phyloP scores from a whole-genome alignment of 2,888 invertebrate species.

The Dynastes maya region DNA sequence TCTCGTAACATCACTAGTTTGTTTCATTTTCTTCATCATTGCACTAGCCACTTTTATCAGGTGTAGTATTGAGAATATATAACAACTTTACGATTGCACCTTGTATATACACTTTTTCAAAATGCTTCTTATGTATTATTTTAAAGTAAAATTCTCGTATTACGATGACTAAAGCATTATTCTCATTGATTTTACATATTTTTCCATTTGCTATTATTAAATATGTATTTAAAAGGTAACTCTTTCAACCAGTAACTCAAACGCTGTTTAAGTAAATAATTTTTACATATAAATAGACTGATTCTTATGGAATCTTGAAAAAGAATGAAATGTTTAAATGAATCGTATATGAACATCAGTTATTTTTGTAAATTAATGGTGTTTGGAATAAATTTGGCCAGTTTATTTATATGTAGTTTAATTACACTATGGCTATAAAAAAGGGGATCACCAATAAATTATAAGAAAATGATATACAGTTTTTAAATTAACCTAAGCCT shows the following conservation, averaged over 20 bases:
- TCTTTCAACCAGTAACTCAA: neutral
- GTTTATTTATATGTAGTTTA: no score
- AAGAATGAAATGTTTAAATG: no score
- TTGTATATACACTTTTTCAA: constrained; percentile 37
- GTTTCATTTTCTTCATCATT: constrained; percentile 31
- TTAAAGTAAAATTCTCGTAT: neutral
- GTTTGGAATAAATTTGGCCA: no score
- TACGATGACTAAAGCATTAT: constrained; percentile 9
- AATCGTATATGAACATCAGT: no score
- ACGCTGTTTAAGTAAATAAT: neutral
- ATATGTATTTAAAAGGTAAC: neutral
- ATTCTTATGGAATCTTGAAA: no score
- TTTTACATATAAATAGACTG: no score
- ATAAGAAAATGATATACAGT: no score
- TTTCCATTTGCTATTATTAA: constrained; percentile 25
- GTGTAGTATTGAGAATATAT: constrained; percentile 7
- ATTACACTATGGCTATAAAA: no score
- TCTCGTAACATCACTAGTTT: no score
- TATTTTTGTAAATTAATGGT: no score
- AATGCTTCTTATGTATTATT: constrained; percentile 25
- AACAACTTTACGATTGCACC: constrained; percentile 20
- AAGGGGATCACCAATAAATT: no score
- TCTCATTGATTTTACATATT: constrained; percentile 21
- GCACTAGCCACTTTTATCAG: constrained; percentile 36
- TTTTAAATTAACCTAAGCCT: no score